These are phyloP conservation scores for Columba janthina DNA, from an alignment of 2,113 vertebrate species.

Conservation along the genomic window DNA sequence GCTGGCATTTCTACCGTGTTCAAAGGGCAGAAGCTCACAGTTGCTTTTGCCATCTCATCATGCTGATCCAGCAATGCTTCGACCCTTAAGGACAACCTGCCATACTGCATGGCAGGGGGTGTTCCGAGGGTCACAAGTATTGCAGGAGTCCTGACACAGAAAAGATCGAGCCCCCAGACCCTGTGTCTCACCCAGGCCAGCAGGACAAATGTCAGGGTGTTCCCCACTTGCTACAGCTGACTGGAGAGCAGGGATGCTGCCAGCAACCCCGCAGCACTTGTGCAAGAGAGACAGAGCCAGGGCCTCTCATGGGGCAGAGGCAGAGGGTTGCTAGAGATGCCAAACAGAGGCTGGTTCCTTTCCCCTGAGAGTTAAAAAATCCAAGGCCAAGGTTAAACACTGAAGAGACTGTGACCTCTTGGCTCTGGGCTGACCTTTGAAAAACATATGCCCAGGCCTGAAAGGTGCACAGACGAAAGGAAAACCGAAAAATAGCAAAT, in stretches of 20 bases:
- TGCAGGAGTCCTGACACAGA: not conserved
- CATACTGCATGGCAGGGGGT: accelerated
- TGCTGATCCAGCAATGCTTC: accelerated
- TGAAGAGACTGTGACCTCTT: accelerated
- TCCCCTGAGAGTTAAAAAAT: not conserved
- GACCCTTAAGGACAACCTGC: not conserved
- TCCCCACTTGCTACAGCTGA: not conserved
- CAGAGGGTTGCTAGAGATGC: not conserved
- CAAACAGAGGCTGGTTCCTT: not conserved
- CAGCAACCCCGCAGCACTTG: not conserved
- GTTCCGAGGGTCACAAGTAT: accelerated
- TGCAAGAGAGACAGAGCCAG: not conserved
- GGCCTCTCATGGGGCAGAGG: accelerated
- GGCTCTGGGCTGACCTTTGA: not conserved
- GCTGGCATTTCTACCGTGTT: not conserved
- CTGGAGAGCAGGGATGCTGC: not conserved
- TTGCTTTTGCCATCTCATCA: not conserved
- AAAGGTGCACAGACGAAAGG: not conserved
- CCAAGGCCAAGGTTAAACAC: not conserved
- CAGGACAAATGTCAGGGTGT: accelerated
- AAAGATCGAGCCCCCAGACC: accelerated
- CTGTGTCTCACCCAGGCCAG: not conserved
- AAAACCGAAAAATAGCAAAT: not conserved
- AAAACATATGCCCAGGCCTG: not conserved
- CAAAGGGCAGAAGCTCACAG: not conserved